Percentiles rank a stretch among this genome's conserved stretches.
phyloP scores from a whole-genome alignment of 2,113 vertebrate species.

The Calidris pugnax region DNA sequence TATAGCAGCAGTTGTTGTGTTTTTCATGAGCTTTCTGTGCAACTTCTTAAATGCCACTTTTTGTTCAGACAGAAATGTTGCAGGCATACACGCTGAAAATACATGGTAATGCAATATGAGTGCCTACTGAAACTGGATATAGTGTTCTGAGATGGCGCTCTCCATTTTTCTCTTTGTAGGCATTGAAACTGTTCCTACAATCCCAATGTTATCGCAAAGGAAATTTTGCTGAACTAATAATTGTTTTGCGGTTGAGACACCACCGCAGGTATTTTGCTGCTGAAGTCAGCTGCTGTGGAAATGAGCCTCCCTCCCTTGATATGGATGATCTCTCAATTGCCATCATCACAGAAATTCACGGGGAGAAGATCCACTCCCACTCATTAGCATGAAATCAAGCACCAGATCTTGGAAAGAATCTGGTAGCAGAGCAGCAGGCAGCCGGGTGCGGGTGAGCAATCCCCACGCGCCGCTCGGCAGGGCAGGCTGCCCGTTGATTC shows the following conservation, averaged over 20 bases:
- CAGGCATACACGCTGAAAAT: background rate
- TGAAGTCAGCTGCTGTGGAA: constrained; percentile 38
- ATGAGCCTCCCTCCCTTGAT: background rate
- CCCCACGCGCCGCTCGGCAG: background rate
- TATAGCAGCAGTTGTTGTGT: background rate
- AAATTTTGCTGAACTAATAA: constrained; percentile 33
- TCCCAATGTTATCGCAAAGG: background rate
- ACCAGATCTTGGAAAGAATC: constrained; percentile 41
- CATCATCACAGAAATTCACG: background rate
- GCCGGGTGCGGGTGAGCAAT: background rate
- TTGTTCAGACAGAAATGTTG: background rate
- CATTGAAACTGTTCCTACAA: background rate
- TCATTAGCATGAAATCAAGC: constrained; percentile 29
- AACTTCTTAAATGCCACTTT: background rate
- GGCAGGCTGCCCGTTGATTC: constrained; percentile 1
- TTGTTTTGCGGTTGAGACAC: background rate
- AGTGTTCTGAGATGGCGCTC: background rate
- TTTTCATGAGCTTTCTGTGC: background rate
- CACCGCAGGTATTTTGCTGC: background rate
- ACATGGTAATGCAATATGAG: rapidly evolving
- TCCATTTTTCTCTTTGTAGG: background rate
- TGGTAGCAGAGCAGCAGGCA: background rate
- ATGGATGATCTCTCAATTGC: background rate
- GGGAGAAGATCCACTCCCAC: background rate
- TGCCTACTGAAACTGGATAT: background rate